phyloP scores from a whole-genome alignment of 2,888 invertebrate genomes.

The Falcaria lacertinaria region DNA sequence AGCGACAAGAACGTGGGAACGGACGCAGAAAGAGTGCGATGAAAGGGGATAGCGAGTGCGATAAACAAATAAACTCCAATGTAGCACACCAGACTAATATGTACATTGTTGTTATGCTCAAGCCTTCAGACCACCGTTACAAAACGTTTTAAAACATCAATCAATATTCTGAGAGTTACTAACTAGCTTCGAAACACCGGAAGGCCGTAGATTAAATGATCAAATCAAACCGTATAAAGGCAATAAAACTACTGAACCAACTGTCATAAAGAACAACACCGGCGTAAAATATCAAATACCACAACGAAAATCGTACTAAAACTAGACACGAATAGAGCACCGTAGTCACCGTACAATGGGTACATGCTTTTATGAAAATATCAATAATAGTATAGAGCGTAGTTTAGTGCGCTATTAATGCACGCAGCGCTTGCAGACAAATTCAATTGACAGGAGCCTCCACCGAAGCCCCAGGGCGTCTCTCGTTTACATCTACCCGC shows the following conservation, averaged over 20 bases:
- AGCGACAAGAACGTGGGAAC: conserved; percentile 72
- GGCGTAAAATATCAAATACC: conserved; percentile 52
- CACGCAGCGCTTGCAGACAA: conserved; percentile 73
- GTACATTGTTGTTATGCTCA: neutral
- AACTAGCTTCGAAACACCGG: conserved; percentile 21
- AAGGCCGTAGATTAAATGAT: conserved; percentile 39
- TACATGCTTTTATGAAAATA: conserved; percentile 62
- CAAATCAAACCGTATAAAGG: conserved; percentile 41
- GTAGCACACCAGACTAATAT: neutral
- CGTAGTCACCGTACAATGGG: conserved; percentile 52
- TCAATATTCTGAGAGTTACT: conserved; percentile 12
- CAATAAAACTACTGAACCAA: conserved; percentile 45
- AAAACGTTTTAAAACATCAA: conserved; percentile 8
- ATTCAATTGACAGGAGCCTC: conserved; percentile 75
- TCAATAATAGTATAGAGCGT: conserved; percentile 64
- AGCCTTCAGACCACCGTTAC: conserved; percentile 6
- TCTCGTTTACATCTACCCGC: conserved; percentile 66
- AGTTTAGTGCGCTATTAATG: conserved; percentile 73
- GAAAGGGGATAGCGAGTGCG: conserved; percentile 40
- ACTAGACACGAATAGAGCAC: conserved; percentile 45
- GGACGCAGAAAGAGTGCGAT: conserved; percentile 47
- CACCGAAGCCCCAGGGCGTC: conserved; percentile 62
- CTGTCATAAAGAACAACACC: conserved; percentile 34
- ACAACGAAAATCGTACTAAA: conserved; percentile 54
- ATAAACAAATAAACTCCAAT: conserved; percentile 30